phyloP scores from a whole-genome alignment of 2,113 vertebrate species.

The Carettochelys insculpta region DNA sequence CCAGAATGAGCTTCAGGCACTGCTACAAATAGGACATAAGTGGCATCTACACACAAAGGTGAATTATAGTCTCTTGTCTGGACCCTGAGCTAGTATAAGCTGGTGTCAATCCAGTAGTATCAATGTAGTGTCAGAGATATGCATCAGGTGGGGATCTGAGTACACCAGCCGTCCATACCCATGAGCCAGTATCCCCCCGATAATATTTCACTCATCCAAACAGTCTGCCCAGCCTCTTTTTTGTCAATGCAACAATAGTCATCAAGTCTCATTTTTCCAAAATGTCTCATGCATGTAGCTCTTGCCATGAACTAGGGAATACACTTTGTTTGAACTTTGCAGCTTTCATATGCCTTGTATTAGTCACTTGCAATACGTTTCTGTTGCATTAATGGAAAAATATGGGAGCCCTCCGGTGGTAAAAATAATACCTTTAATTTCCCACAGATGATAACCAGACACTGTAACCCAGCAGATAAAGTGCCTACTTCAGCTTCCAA shows the following conservation, averaged over 20 bases:
- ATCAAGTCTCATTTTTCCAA: neutral
- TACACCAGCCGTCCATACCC: neutral
- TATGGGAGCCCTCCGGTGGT: conserved; percentile 43
- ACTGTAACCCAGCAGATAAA: conserved; percentile 42
- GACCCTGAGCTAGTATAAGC: neutral
- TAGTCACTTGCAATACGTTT: conserved; percentile 51
- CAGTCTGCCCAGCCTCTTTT: neutral
- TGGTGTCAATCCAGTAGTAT: rapidly evolving
- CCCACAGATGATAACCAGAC: conserved; percentile 33
- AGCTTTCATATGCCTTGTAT: conserved; percentile 5
- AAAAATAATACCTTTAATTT: conserved; percentile 67
- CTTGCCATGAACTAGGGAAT: neutral
- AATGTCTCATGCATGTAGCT: neutral
- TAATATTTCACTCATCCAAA: neutral
- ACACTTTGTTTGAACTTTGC: conserved; percentile 20
- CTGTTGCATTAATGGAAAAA: conserved; percentile 57
- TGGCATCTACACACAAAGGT: neutral
- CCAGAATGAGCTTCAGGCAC: neutral
- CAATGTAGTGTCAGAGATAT: neutral
- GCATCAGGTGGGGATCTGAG: neutral
- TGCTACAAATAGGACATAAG: neutral
- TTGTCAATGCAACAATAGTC: neutral
- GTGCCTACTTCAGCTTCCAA: conserved; percentile 35
- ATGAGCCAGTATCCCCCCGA: neutral
- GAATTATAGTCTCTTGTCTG: neutral